phyloP scores from a whole-genome alignment of 2,888 invertebrate genomes.

The Heliconius ismenius region DNA sequence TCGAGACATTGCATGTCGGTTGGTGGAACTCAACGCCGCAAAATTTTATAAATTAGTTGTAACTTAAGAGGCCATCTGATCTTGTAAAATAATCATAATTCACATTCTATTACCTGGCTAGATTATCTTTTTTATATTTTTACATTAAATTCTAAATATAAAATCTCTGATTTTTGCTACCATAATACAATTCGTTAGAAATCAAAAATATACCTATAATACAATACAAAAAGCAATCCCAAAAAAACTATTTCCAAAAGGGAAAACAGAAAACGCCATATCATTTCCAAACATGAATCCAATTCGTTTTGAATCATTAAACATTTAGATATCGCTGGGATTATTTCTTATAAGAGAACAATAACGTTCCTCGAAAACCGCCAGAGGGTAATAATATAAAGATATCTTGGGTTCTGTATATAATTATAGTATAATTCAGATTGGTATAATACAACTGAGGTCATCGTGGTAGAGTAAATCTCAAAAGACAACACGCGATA shows the following conservation, averaged over 20 bases:
- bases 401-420: constrained; percentile 10
- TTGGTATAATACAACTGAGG: too few species aligned
- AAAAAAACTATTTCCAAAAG: constrained; percentile 1
- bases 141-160: not conserved
- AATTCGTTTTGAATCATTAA: constrained; percentile 31
- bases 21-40: too few species aligned
- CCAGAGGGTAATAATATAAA: not conserved
- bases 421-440: not conserved
- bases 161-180: not conserved
- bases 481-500: too few species aligned
- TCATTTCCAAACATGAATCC: constrained; percentile 21
- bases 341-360: constrained; percentile 27
- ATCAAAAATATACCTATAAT: not conserved
- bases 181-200: not conserved
- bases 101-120: too few species aligned
- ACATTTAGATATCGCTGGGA: constrained; percentile 26
- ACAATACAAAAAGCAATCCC: not conserved
- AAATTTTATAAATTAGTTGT: too few species aligned
- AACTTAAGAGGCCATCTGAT: too few species aligned
- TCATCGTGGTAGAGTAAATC: too few species aligned
- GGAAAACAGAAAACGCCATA: constrained; percentile 22
- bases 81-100: too few species aligned
- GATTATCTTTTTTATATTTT: too few species aligned
- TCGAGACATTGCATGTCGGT: too few species aligned
- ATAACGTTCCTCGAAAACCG: constrained; percentile 14